phyloP scores from a whole-genome alignment of 2,113 vertebrate genomes.

The Xyrauchen texanus region DNA sequence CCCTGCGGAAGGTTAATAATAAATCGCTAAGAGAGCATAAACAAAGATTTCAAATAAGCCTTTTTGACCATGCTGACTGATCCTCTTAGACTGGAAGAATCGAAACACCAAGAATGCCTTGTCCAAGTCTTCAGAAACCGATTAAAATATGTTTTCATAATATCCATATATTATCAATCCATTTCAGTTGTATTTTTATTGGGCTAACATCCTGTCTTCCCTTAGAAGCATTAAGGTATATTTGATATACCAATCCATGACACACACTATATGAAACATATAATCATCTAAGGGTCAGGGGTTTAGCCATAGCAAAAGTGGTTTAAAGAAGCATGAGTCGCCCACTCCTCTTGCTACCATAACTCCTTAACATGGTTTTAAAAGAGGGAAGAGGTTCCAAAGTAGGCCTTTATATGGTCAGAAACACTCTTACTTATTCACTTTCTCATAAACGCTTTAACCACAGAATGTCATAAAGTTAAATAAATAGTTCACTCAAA shows the following conservation, averaged over 20 bases:
- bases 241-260: constrained; percentile 51
- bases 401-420: background rate
- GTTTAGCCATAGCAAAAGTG: constrained; percentile 59
- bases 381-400: background rate
- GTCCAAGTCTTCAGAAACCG: background rate
- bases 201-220: constrained; percentile 49
- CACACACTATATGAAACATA: constrained; percentile 61
- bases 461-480: constrained; percentile 4
- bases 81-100: constrained; percentile 52
- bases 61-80: constrained; percentile 54
- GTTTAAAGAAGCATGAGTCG: constrained; percentile 55
- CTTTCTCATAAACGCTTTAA: background rate
- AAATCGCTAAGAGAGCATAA: constrained; percentile 51
- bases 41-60: constrained; percentile 51
- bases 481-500: background rate
- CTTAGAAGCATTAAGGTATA: constrained; percentile 61
- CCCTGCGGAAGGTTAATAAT: constrained; percentile 52
- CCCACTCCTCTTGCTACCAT: background rate
- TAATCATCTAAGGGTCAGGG: constrained; percentile 60
- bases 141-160: background rate
- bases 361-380: background rate
- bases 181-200: background rate
- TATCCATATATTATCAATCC: background rate
- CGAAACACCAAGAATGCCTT: constrained; percentile 8
- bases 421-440: background rate